Percentiles rank a stretch among this genome's conserved stretches.
These are phyloP conservation scores for Zophobas atratus DNA, from an alignment of 1,140 invertebrate genomes.

Conservation along the genomic window DNA sequence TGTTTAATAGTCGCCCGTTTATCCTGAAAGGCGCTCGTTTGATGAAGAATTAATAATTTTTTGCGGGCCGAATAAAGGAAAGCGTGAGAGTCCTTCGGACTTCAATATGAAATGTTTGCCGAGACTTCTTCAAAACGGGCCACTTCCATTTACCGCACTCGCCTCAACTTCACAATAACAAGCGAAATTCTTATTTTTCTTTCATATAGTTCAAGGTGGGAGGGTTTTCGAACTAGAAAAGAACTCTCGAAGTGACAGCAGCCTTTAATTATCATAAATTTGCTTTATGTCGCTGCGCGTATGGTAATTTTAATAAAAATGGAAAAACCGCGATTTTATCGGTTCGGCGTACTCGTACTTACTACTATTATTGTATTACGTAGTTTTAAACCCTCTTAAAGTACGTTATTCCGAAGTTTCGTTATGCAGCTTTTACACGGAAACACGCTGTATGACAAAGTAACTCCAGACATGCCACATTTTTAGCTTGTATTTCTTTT, in stretches of 20 bases:
- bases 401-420: constrained; percentile 11
- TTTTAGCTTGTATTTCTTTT: constrained; percentile 23
- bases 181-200: constrained; percentile 28
- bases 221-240: not conserved
- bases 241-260: constrained; percentile 2
- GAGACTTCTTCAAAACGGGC: not conserved
- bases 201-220: not conserved
- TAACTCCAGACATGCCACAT: constrained; percentile 37
- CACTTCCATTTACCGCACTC: constrained; percentile 7
- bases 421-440: constrained; percentile 34
- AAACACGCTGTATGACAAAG: constrained; percentile 40
- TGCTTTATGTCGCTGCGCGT: constrained; percentile 3
- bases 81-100: constrained; percentile 4
- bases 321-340: constrained; percentile 31
- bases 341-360: not conserved
- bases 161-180: constrained; percentile 17
- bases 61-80: not conserved
- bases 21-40: not conserved
- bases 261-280: constrained; percentile 15
- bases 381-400: constrained; percentile 8
- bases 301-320: constrained; percentile 6
- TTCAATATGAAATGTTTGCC: constrained; percentile 15
- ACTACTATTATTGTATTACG: constrained; percentile 14
- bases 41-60: constrained; percentile 10
- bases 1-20: not conserved